Evolutionary conservation across 2,888 invertebrate species (phyloP), one percentile per base, ranked within the genome.

Genomic region (Xiphydria camelus): DNA sequence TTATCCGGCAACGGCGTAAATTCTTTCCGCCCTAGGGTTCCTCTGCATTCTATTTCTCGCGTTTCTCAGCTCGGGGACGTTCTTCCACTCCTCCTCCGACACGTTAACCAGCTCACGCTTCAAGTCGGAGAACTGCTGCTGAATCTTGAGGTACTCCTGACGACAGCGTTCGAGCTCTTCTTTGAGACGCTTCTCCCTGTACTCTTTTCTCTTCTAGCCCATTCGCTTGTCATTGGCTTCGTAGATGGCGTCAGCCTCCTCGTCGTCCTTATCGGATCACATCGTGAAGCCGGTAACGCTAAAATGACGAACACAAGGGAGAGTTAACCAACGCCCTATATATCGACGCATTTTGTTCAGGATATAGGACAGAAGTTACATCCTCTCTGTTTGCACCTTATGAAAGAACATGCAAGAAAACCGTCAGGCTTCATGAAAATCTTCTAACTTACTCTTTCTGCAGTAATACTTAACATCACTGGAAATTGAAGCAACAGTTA

Each of bases 241-340:
- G 76, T 99, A 99, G 59, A 99, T 96, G 6, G 92, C 91, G 80
- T 99, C 99, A 0, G 99, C 99, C 79, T 99, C 99, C 62, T 98
- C 98, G 76, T 99, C 99, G 76, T 99, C 99, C 81, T 99, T 98
- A 73, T 99, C 99, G 73, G 98, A 98, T 54, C 99, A 87, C 52
- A 99, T 99, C 1, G 99, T 99, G 70, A 99, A 99, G 41, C 99
- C 99, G 57, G 99, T 99, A 4, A 99, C 99, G 72, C 97, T 95
- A 77, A 57, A 84, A 85, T n/a, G 61, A 54, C 64, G 57, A 52
- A 58, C 35, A 36, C 35, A 21, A 39, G 45, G 44, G 41, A 41
- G 50, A 35, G 45, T 49, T 47, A 46, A n/a, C n/a, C n/a, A n/a
- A n/a, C n/a, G n/a, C n/a, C n/a, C n/a, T n/a, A n/a, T n/a, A n/a